Evolutionary conservation across 2,113 vertebrate species (phyloP), one percentile per base, ranked within the genome.

Genomic region (Anolis sagrei): DNA sequence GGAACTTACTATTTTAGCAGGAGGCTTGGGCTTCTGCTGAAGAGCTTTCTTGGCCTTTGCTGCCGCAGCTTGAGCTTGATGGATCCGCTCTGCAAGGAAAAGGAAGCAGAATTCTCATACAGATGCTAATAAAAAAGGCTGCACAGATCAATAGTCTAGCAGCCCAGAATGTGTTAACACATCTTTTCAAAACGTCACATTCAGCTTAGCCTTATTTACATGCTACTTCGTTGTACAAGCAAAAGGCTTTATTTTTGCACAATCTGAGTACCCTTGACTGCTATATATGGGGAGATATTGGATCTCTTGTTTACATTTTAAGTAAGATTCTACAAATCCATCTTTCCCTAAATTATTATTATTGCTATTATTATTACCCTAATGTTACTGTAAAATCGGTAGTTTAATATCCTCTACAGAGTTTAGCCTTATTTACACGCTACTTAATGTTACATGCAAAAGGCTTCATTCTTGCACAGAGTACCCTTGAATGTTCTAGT

Each of bases 21-120:
- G 95, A 44, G 98, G 98, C 94, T 99, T 99, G 0, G 99, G 98
- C 89, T 99, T 99, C 94, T 99, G 98, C 89, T 99, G 98, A 70
- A 99, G 96, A 61, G 99, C 98, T 93, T 99, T 99, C 89, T 98
- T 97, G 85, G 99, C 99, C 94, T 99, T 99, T 36, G 98, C 98
- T 34, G 98, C 99, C 79, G 98, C 99, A 79, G 98, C 99, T 82
- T 99, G 99, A 77, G 98, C 98, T 62, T 99, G 99, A 89, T 99
- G 99, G 82, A 99, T 99, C 86, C 98, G 94, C 95, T 99, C 99
- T 99, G 95, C 27, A 91, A 90, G 92, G 1, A 86, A 79, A 36
- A 9, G 68, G 25, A 0, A 5, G 44, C 74, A 39, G 64, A 82
- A 23, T 51, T 23, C 84, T 95, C 91, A 91, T 98, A 96, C 96